Base-by-base conservation (phyloP, 1,140 invertebrate genomes). In the Brachionus manjavacas region DNA sequence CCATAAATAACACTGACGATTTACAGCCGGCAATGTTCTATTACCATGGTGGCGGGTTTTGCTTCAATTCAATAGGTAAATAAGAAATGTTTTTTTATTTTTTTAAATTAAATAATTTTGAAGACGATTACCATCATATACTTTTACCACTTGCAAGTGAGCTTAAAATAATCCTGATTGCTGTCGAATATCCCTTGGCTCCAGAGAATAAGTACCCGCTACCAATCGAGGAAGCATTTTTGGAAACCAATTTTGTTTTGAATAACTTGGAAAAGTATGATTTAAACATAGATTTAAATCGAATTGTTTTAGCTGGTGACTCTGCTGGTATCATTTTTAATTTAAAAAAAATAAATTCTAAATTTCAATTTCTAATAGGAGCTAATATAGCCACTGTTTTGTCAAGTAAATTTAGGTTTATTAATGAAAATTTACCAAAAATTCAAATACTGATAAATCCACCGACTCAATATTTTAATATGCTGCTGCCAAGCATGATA, bases 391-490 rank as follows among this genome's bases (percentile, higher is more conserved):
- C 72, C 9, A 76, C 31, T 16, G 43, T 28, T 49, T 46, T 76
- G 20, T 76, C 72, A 1, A 76, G 41, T 28, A 43, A 49, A 49
- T 49, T 76, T 14, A 16, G 31, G 41, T 25, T 25, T 12, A 49
- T 76, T 9, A 43, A 74, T 43, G 35, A 74, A 74, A 74, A 74
- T 43, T 11, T 74, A 9, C 72, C 72, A 25, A 76, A 49, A n/a
- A 9, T 76, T 14, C 72, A 76, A 76, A 46, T 28, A 1, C 14
- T 76, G 46, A 76, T 76, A 52, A 76, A 76, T 25, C 72, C 72
- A n/a, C 72, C 72, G n/a, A 76, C 72, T 35, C 72, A 76, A n/a
- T 76, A 49, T 76, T 49, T 76, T 12, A 76, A 76, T 9, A 20
- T 76, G 20, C 2, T 76, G 1, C 25, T 76, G 4, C 72, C 72